Base-by-base conservation (phyloP, 2,888 invertebrate genomes). In the Scaeva pyrastri region DNA sequence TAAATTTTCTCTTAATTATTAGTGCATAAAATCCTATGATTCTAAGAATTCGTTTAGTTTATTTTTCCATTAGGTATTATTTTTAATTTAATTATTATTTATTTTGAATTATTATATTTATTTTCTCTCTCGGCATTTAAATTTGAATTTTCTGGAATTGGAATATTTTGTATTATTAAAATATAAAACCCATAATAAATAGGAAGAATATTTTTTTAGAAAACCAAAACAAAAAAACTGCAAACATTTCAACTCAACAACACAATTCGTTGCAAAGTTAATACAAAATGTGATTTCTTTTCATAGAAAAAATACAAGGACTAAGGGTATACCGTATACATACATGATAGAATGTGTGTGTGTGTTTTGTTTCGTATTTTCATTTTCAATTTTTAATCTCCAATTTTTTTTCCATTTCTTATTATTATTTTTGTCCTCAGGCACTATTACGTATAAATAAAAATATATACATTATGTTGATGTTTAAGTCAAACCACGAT, bases 401-500 rank as follows among this genome's bases (percentile, higher is more conserved):
- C 6, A 31, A 8, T 31, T 7, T 31, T 31, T 31, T 31, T 31
- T 2, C 8, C 31, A 7, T 4, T 5, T 31, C 31, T 31, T 31
- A 31, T 31, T 31, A 39, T 6, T 8, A 41, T 36, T 12, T 60
- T 39, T 43, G 31, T 81, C 81, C 85, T 70, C 70, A 60, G 23
- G 72, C 31, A 21, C 50, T 43, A 68, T 66, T 8, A 31, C 43
- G 31, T 58, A 74, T 70, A 74, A 83, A 73, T 68, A 79, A 75
- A 50, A 31, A 31, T 7, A 31, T 7, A 31, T 0, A 31, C 41
- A 21, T 41, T 19, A 70, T 21, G 62, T 45, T 64, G 45, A 64
- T 21, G 31, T 60, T 39, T 23, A 72, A 56, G 23, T 52, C 70
- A 56, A 56, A 50, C 48, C 16, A 60, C 50, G 16, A 21, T 50